A percentile compares a stretch with the other conserved stretches of the same genome.
These are phyloP conservation scores for Lagorchestes hirsutus DNA, from an alignment of 2,797 vertebrate species.

Conservation along the genomic window DNA sequence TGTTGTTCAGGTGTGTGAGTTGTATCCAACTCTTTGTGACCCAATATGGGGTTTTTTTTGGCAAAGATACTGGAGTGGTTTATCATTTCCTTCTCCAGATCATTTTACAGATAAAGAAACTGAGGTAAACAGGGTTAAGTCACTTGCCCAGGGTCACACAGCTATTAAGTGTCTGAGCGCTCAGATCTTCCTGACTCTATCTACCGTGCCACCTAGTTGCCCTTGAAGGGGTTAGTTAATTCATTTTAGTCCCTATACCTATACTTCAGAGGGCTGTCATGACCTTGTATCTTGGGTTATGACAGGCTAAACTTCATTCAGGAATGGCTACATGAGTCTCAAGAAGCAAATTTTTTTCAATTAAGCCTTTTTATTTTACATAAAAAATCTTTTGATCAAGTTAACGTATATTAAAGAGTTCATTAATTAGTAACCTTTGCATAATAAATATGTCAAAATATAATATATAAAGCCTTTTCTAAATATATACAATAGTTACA, in stretches of 20 bases:
- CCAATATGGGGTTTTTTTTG: no score
- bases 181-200: no score
- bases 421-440: neutral
- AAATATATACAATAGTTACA: neutral
- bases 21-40: no score
- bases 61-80: no score
- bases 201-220: neutral
- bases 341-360: neutral
- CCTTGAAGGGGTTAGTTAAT: neutral
- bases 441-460: neutral
- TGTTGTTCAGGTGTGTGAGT: no score
- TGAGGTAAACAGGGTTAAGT: no score
- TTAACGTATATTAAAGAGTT: no score
- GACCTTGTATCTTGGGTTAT: neutral
- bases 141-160: no score
- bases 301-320: neutral
- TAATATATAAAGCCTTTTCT: neutral
- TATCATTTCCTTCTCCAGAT: no score
- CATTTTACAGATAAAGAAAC: no score
- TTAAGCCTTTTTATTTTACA: neutral
- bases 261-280: neutral
- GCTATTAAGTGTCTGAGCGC: no score
- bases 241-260: neutral
- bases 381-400: neutral
- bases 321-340: neutral